Evolutionary conservation across 2,888 invertebrate species (phyloP), one percentile per base, ranked within the genome.

Genomic region (Schrankia costaestrigalis): DNA sequence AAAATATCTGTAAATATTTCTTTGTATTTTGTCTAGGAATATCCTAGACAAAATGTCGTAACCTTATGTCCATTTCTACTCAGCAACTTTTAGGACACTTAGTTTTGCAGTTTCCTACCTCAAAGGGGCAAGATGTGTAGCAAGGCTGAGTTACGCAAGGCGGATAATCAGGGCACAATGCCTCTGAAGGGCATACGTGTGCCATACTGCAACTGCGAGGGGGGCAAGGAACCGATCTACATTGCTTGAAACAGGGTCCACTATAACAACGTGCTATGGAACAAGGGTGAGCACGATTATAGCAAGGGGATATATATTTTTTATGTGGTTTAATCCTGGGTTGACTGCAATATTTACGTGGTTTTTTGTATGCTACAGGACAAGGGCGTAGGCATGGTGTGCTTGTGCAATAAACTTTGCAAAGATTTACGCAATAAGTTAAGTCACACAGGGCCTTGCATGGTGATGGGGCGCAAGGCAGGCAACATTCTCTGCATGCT

Each of bases 261-360:
- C 83, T 83, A 19, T 71, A 70, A 43, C 80, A 78, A 11, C 72
- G 68, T 11, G 74, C 77, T 26, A 76, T 63, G 0, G 81, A 75
- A 36, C 83, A 84, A 0, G 43, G 28, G 29, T 60, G 70, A 0
- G 72, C 49, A 6, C 78, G 71, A 41, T 85, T 86, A 15, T 35
- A 43, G 46, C 85, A 85, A n/a, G 85, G 84, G 7, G 86, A 86
- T 36, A 57, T 61, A 13, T 61, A 62, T 39, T 72, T 78, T 14
- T 56, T 65, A 42, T 77, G 78, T 6, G 70, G 17, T 53, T 50
- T 74, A 9, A 82, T 75, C 49, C 65, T 73, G 1, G 78, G 79
- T 34, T 72, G 76, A 31, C 80, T 77, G 28, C 69, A 63, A 26
- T 45, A 35, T 47, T 48, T 75, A 27, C 78, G 73, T 12, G 63